phyloP scores from a whole-genome alignment of 2,113 vertebrate species.

The Melanostigma gelatinosum region DNA sequence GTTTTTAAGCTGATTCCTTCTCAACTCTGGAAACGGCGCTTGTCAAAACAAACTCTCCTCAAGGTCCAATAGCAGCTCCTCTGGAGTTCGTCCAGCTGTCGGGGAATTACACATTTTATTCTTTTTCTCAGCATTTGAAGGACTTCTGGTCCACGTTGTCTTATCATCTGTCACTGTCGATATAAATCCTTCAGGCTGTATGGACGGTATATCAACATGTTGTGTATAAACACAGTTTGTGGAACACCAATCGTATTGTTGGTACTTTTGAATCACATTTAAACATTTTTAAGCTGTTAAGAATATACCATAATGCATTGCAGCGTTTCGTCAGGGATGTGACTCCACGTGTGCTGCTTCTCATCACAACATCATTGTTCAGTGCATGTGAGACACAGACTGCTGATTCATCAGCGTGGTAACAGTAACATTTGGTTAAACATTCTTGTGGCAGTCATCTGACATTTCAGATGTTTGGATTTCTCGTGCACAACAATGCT shows the following conservation, averaged over 20 bases:
- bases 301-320: background rate
- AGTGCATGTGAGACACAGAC: background rate
- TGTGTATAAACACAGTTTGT: too few relatives aligned
- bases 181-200: too few relatives aligned
- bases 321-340: background rate
- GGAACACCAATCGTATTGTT: too few relatives aligned
- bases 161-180: too few relatives aligned
- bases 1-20: too few relatives aligned
- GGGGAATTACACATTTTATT: background rate
- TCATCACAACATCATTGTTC: background rate
- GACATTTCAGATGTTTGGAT: slow-evolving; percentile 21
- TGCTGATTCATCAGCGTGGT: slow-evolving; percentile 2
- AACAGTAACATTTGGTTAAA: slow-evolving; percentile 29
- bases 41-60: too few relatives aligned
- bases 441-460: slow-evolving; percentile 12
- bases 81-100: background rate
- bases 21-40: too few relatives aligned
- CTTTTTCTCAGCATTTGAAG: background rate
- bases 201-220: too few relatives aligned
- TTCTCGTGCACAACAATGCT: slow-evolving; percentile 1
- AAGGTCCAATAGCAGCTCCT: too few relatives aligned
- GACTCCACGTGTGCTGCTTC: background rate
- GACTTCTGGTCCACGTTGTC: background rate
- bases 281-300: background rate
- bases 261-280: too few relatives aligned